Evolutionary conservation across 2,113 vertebrate genomes (phyloP).

Genomic region (Chelonoidis abingdonii): DNA sequence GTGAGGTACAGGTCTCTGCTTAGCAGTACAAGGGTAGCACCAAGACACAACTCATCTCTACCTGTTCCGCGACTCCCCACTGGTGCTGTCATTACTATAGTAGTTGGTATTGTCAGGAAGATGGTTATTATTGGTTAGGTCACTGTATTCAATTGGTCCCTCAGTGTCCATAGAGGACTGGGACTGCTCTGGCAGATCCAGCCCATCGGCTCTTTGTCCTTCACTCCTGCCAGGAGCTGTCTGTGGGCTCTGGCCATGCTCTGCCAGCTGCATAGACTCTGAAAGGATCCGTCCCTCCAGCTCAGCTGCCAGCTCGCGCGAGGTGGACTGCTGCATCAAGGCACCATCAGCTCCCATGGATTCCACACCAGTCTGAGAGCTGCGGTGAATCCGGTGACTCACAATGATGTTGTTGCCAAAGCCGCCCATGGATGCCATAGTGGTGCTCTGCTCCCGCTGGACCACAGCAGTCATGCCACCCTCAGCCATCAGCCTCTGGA

Average conservation of each 20-base stretch:
- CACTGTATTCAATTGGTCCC: constrained; percentile 79
- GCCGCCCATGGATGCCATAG: constrained; percentile 98
- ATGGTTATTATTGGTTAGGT: constrained; percentile 77
- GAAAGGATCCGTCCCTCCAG: constrained; percentile 68
- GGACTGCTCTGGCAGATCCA: constrained; percentile 67
- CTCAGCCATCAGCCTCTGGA: constrained; percentile 95
- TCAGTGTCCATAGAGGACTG: constrained; percentile 76
- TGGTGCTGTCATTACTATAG: constrained; percentile 75
- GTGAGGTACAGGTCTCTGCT: constrained; percentile 81
- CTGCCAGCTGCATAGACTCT: constrained; percentile 71
- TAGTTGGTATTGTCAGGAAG: constrained; percentile 75
- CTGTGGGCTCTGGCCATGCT: constrained; percentile 71
- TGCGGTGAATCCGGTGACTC: constrained; percentile 97
- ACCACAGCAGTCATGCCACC: constrained; percentile 98
- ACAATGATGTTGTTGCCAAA: constrained; percentile 99
- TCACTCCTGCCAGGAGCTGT: constrained; percentile 72
- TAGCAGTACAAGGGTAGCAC: constrained; percentile 78
- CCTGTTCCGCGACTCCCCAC: constrained; percentile 81
- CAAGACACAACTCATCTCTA: constrained; percentile 76
- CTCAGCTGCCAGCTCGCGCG: constrained; percentile 76
- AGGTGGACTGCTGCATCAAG: constrained; percentile 72
- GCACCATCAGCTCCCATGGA: constrained; percentile 62
- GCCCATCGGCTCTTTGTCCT: constrained; percentile 64
- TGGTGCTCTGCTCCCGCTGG: constrained; percentile 98
- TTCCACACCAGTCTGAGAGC: constrained; percentile 91